These are phyloP conservation scores for Forbesichthys agassizii DNA, from an alignment of 2,113 vertebrate genomes.

Conservation along the genomic window DNA sequence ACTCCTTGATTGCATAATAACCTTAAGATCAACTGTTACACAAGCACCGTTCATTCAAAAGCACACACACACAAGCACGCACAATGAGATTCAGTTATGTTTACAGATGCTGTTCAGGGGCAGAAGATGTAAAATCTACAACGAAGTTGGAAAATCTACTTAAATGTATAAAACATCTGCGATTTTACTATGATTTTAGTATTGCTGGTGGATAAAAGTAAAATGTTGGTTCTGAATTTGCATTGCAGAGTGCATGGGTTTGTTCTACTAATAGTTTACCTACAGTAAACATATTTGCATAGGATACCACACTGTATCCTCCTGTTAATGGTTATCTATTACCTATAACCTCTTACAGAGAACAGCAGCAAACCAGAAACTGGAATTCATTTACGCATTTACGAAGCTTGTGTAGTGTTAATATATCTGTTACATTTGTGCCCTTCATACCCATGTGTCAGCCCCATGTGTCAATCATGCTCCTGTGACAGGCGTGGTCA, in stretches of 20 bases:
- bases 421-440: neutral
- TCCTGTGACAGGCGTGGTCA: neutral
- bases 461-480: neutral
- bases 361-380: neutral
- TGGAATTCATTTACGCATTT: conserved; percentile 1
- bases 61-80: neutral
- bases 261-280: too few species aligned
- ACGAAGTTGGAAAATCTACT: too few species aligned
- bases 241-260: too few species aligned
- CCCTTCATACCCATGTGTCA: neutral
- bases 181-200: too few species aligned
- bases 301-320: too few species aligned
- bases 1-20: neutral
- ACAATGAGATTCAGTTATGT: neutral
- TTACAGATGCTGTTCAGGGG: neutral
- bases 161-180: too few species aligned
- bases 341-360: neutral
- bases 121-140: too few species aligned
- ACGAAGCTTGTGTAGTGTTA: neutral
- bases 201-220: too few species aligned
- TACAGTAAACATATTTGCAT: too few species aligned
- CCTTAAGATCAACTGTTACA: neutral
- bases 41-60: neutral
- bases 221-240: too few species aligned
- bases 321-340: too few species aligned